A percentile compares a stretch with the other conserved stretches of the same genome.
phyloP scores from a whole-genome alignment of 2,113 vertebrate genomes.

The Catharus bicknelli region DNA sequence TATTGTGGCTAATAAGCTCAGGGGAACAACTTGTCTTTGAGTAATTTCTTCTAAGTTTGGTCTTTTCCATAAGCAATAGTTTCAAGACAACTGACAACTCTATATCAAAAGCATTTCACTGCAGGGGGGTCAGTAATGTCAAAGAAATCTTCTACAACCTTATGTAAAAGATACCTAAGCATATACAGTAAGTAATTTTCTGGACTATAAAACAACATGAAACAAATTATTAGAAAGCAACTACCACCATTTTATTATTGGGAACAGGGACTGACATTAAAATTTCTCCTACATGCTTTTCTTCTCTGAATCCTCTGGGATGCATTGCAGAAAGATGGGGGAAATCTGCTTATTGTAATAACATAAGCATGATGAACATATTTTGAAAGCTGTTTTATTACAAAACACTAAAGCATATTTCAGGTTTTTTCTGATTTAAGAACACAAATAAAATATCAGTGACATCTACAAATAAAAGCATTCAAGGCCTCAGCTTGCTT shows the following conservation, averaged over 20 bases:
- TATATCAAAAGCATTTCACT: background rate
- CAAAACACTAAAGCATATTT: background rate
- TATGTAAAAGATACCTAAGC: background rate
- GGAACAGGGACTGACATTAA: background rate
- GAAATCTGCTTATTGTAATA: background rate
- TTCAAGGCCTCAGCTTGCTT: background rate
- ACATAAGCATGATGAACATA: background rate
- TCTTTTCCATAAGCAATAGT: background rate
- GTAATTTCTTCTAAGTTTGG: background rate
- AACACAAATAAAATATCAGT: background rate
- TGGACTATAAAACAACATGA: background rate
- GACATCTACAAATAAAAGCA: background rate
- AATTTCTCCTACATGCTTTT: background rate
- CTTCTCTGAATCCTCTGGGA: background rate
- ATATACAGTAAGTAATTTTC: constrained; percentile 12
- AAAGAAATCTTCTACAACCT: background rate
- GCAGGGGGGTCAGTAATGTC: background rate
- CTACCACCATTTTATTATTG: background rate
- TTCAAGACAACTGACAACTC: background rate
- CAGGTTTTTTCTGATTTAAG: background rate
- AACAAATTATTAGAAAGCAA: background rate
- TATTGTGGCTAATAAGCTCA: background rate
- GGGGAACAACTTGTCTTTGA: background rate
- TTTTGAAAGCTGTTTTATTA: background rate
- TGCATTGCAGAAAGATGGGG: background rate